Conservation (phyloP, 2,113 vertebrate species). For the Myotis lucifugus region DNA sequence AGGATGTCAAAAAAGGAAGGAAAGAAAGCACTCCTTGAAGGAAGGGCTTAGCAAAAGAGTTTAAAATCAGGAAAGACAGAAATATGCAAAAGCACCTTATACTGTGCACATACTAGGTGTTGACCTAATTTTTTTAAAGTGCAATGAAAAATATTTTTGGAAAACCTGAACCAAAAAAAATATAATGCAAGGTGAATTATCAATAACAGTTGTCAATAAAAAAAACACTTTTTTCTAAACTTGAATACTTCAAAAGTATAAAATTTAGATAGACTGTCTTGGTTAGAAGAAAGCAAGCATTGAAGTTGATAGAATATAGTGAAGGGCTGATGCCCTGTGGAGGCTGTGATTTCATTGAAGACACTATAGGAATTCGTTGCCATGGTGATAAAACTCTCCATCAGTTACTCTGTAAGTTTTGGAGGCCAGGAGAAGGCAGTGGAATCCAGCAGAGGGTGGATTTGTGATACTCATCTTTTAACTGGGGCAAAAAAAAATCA, state of each 20-base stretch:
- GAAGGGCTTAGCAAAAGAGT: background rate
- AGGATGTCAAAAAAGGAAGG: background rate
- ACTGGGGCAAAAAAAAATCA: background rate
- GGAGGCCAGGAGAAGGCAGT: background rate
- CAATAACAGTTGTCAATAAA: background rate
- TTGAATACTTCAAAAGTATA: background rate
- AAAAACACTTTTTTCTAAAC: background rate
- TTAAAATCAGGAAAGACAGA: background rate
- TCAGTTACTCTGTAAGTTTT: background rate
- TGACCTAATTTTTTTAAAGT: background rate
- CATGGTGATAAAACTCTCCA: background rate
- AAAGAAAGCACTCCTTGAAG: background rate
- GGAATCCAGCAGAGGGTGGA: background rate
- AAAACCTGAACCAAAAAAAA: slow-evolving; percentile 17
- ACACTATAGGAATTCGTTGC: background rate
- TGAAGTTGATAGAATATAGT: background rate
- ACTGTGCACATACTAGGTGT: background rate
- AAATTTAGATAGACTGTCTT: background rate
- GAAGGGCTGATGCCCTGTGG: background rate
- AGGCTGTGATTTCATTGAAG: background rate
- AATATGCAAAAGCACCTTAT: background rate
- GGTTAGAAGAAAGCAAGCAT: background rate
- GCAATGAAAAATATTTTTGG: background rate
- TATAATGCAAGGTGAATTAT: background rate
- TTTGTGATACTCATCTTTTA: background rate